Evolutionary conservation across 2,797 vertebrate genomes (phyloP).

Genomic region (Argya squamiceps): DNA sequence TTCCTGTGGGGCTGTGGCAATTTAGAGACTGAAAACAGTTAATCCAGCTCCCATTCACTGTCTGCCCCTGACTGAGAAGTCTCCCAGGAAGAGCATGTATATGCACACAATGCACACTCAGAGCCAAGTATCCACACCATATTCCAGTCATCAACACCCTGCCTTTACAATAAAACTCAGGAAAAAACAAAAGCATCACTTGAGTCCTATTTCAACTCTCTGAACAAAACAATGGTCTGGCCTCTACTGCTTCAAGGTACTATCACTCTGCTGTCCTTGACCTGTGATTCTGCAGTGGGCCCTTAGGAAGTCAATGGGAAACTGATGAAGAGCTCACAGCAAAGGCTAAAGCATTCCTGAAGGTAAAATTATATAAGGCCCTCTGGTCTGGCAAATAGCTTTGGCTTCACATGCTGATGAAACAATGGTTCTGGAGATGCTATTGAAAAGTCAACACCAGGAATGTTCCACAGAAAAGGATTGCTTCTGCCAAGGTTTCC

Average conservation of each 20-base stretch:
- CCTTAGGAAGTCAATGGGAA: not conserved
- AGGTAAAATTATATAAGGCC: not conserved
- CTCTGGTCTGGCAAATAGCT: not conserved
- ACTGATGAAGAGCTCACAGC: not conserved
- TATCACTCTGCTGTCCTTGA: not conserved
- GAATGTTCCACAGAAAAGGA: not conserved
- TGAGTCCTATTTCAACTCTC: not conserved
- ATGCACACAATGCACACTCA: not conserved
- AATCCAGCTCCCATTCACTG: not conserved
- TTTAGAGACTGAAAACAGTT: not conserved
- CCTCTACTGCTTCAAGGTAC: not conserved
- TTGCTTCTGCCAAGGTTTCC: not conserved
- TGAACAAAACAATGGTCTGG: not conserved
- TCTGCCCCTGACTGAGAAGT: not conserved
- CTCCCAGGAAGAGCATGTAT: not conserved
- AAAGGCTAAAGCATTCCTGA: not conserved
- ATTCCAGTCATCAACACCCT: not conserved
- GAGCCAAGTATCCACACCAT: not conserved
- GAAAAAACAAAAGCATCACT: not conserved
- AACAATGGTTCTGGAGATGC: not conserved
- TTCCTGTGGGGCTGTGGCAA: not conserved
- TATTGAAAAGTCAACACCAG: not conserved
- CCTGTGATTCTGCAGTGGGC: not conserved
- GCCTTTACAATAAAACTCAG: not conserved
- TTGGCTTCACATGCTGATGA: not conserved